Evolutionary conservation across 1,140 invertebrate genomes (phyloP).

Genomic region (Druon quercuslanigerum): DNA sequence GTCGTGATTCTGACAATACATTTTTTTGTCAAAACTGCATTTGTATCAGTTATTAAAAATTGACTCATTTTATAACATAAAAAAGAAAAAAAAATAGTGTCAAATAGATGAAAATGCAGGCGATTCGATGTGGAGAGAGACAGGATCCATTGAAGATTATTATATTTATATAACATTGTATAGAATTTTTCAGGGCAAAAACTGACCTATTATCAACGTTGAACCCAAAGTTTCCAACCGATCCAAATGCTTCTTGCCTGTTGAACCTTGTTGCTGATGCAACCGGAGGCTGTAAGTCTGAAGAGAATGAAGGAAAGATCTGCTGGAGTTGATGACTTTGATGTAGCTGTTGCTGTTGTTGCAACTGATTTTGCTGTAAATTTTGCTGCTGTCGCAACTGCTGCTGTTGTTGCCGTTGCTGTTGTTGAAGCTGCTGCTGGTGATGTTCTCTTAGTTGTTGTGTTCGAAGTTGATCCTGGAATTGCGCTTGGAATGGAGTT

Average conservation of each 20-base stretch:
- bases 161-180: not conserved
- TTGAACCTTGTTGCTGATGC: slow-evolving; percentile 74
- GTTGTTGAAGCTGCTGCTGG: slow-evolving; percentile 65
- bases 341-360: slow-evolving; percentile 67
- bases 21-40: too few relatives aligned
- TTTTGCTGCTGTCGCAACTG: slow-evolving; percentile 60
- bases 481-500: slow-evolving; percentile 53
- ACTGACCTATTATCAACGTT: slow-evolving; percentile 65
- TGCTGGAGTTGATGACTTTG: slow-evolving; percentile 67
- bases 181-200: not conserved
- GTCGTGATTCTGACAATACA: too few relatives aligned
- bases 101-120: too few relatives aligned
- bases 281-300: slow-evolving; percentile 69
- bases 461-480: slow-evolving; percentile 47
- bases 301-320: slow-evolving; percentile 70
- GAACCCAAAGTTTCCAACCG: slow-evolving; percentile 77
- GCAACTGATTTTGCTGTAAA: slow-evolving; percentile 62
- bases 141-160: too few relatives aligned
- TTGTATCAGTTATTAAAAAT: too few relatives aligned
- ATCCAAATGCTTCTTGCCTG: slow-evolving; percentile 71
- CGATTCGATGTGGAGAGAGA: too few relatives aligned
- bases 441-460: slow-evolving; percentile 59
- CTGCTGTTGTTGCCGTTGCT: slow-evolving; percentile 65
- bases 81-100: too few relatives aligned
- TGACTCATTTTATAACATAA: too few relatives aligned